Conservation (phyloP, 2,888 invertebrate species). For the Vannuccia rotundouncinata region DNA sequence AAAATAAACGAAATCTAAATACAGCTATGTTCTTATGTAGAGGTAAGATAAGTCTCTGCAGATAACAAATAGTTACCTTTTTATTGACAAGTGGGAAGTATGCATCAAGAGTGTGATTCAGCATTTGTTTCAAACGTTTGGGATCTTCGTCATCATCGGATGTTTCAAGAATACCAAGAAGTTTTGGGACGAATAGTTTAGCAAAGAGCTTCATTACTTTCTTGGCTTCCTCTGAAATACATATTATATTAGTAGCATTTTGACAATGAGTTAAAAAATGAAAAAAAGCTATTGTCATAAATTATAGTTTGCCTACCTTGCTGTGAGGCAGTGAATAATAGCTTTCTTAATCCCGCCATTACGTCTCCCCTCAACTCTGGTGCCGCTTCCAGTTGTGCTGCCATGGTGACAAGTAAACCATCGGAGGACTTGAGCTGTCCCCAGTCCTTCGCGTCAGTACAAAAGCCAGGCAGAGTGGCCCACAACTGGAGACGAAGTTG, state of each 20-base stretch:
- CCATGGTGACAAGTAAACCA: not conserved
- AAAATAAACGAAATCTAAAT: not conserved
- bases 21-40: too few relatives aligned
- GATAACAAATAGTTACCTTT: too few relatives aligned
- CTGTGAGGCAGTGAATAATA: not conserved
- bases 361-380: not conserved
- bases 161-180: not conserved
- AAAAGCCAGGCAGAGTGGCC: conserved; percentile 1
- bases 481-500: not conserved
- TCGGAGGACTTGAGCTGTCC: not conserved
- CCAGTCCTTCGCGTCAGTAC: not conserved
- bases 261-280: too few relatives aligned
- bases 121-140: not conserved
- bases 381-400: not conserved
- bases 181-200: not conserved
- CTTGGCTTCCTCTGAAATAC: not conserved
- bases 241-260: too few relatives aligned
- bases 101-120: not conserved
- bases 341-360: not conserved
- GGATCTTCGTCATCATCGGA: not conserved
- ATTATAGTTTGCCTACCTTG: too few relatives aligned
- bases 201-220: conserved; percentile 12
- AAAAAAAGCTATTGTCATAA: too few relatives aligned
- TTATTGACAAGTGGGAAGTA: conserved; percentile 2
- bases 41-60: too few relatives aligned